These are phyloP conservation scores for Poicephalus meyeri DNA, from an alignment of 2,113 vertebrate genomes.

Conservation along the genomic window DNA sequence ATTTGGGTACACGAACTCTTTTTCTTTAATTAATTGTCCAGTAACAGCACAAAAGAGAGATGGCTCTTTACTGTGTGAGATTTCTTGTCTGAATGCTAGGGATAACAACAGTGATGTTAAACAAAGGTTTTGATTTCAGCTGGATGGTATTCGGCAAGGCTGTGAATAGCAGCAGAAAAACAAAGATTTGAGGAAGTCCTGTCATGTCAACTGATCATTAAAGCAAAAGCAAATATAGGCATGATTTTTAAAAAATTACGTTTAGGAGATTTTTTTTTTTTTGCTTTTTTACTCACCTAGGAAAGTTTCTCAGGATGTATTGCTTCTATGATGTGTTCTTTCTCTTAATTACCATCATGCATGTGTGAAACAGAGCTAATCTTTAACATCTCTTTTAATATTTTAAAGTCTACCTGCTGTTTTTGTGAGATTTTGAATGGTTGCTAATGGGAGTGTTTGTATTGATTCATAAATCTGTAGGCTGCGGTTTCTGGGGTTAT, in stretches of 20 bases:
- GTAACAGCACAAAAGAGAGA: neutral
- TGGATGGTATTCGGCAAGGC: neutral
- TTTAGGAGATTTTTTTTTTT: neutral
- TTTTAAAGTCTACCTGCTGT: constrained; percentile 7
- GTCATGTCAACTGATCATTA: neutral
- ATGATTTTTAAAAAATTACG: neutral
- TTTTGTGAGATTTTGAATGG: neutral
- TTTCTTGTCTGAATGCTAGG: neutral
- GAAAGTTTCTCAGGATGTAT: neutral
- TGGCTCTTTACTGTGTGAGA: neutral
- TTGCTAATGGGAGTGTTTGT: neutral
- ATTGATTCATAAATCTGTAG: neutral
- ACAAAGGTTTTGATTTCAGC: constrained; percentile 1
- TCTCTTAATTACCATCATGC: neutral
- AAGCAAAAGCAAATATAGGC: neutral
- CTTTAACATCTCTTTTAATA: neutral
- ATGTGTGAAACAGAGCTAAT: neutral
- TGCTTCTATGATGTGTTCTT: neutral
- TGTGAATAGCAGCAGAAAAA: neutral
- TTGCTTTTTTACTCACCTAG: neutral
- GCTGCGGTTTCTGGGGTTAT: neutral
- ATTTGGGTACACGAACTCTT: neutral
- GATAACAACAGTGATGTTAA: neutral
- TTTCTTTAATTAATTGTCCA: neutral
- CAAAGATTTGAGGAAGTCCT: neutral